A percentile compares a stretch with the other conserved stretches of the same genome.
Evolutionary conservation across 2,113 vertebrate genomes (phyloP).

Genomic region (Apteryx owenii): DNA sequence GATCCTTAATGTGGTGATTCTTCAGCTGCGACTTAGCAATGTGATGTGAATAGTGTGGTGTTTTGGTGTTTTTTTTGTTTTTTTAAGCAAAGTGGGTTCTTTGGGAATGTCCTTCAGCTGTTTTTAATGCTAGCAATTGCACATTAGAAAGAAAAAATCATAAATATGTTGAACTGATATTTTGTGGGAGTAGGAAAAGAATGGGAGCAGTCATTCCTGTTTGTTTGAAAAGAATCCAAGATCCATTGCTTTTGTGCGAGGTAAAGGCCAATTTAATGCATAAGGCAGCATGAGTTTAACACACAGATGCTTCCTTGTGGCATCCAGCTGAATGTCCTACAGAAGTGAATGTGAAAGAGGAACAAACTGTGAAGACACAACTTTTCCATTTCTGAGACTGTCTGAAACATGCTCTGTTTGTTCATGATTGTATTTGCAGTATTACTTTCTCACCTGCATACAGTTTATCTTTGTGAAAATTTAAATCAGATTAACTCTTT

Average conservation of each 20-base stretch:
- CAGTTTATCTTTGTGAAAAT: not conserved
- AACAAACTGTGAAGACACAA: not conserved
- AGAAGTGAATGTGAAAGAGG: slow-evolving; percentile 10
- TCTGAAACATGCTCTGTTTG: not conserved
- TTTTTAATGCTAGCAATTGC: not conserved
- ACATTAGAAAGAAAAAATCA: not conserved
- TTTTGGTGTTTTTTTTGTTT: not conserved
- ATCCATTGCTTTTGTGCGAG: not conserved
- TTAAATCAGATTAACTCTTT: not conserved
- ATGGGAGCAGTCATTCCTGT: not conserved
- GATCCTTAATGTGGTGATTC: not conserved
- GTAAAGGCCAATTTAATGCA: not conserved
- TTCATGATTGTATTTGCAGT: not conserved
- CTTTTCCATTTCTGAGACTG: not conserved
- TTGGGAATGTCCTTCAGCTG: not conserved
- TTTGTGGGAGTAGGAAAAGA: not conserved
- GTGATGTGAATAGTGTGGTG: not conserved
- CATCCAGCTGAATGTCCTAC: not conserved
- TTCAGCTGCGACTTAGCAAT: not conserved
- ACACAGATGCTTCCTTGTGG: not conserved
- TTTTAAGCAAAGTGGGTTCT: not conserved
- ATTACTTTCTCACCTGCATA: not conserved
- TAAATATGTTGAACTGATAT: not conserved
- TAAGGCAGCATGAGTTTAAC: not conserved
- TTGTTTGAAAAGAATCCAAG: not conserved